Base-by-base conservation (phyloP, 2,113 vertebrate species). In the Actenoides hombroni region DNA sequence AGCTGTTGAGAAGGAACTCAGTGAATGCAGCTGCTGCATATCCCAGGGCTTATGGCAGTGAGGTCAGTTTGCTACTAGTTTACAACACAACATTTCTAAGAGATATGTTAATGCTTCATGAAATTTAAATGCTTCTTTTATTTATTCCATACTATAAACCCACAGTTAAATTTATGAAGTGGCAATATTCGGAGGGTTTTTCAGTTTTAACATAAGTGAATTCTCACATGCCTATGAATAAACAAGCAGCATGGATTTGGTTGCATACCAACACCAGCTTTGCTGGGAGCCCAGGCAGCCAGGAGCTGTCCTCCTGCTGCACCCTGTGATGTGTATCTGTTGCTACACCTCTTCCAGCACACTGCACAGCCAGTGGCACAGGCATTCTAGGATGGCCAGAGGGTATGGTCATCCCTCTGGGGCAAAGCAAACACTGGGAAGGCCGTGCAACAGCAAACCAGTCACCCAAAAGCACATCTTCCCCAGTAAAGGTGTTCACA, bases 41-140 rank as follows among this genome's bases (percentile, higher is more conserved):
- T 84, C 64, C 81, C 56, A 42, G 81, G 19, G 78, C 88, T 97
- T 91, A 85, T 63, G 74, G 70, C 51, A 95, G 65, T 14, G 73
- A 57, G 82, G 83, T 51, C 51, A 92, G 57, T 84, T 94, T 89
- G 88, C 86, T 84, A 85, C 86, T 92, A 90, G 70, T 77, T 92
- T 67, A 91, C 29, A 88, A 88, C 40, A 51, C 59, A 93, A 86
- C 71, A 83, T 68, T 90, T 91, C 40, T 83, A 88, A 95, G 64
- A 92, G 48, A 94, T 92, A 91, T 51, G 75, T 74, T 96, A 94
- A 94, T 67, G 35, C 82, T 94, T 87, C 35, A 49, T 57, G 67
- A 92, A 63, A 94, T 94, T 65, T 63, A 83, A 92, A 51, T 85
- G 74, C 48, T 91, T 92, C 29, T 95, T 83, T 96, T 83, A 92